These are phyloP conservation scores for Suncus etruscus DNA, from an alignment of 2,113 vertebrate species.

Conservation along the genomic window DNA sequence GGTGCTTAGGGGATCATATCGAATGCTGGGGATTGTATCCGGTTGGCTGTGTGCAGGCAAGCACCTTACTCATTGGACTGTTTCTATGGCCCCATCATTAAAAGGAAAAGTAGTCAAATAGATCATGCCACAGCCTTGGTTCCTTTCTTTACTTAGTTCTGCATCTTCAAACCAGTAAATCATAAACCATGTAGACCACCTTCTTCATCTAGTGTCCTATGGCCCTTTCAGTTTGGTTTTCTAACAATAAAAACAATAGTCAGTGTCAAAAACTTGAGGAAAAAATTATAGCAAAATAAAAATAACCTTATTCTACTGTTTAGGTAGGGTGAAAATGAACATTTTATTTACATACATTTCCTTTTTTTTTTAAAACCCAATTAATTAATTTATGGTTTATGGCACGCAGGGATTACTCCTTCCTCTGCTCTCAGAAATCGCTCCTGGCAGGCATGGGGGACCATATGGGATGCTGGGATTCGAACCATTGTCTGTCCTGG, in stretches of 20 bases:
- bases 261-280: constrained; percentile 11
- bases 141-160: background rate
- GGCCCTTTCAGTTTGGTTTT: constrained; percentile 2
- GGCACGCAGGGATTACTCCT: too few relatives aligned
- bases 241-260: background rate
- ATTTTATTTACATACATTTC: background rate
- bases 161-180: background rate
- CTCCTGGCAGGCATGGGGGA: too few relatives aligned
- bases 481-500: too few relatives aligned
- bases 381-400: too few relatives aligned
- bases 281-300: constrained; percentile 37
- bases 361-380: too few relatives aligned
- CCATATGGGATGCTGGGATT: too few relatives aligned
- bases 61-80: too few relatives aligned
- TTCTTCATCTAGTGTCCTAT: background rate
- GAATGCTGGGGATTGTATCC: too few relatives aligned
- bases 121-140: background rate
- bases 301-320: background rate
- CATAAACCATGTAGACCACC: background rate
- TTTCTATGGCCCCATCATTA: too few relatives aligned
- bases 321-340: background rate
- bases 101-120: background rate
- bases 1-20: too few relatives aligned
- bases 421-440: too few relatives aligned
- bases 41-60: too few relatives aligned